Evolutionary conservation across 2,888 invertebrate genomes (phyloP).

Genomic region (Patella ulyssiponensis): DNA sequence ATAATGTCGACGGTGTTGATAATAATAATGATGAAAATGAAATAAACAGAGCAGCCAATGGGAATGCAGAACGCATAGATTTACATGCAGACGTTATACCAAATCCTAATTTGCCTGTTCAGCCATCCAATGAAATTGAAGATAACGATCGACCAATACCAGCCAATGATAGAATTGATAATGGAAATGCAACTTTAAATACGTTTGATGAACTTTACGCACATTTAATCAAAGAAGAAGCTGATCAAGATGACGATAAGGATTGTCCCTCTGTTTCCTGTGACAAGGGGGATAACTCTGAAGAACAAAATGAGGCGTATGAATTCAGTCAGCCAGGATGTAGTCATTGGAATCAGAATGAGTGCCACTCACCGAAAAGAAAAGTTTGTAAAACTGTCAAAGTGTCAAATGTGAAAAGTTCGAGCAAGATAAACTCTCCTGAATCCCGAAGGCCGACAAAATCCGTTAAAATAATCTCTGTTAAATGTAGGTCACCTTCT

Average conservation of each 20-base stretch:
- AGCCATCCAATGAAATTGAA: conserved; percentile 22
- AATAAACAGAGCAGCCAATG: conserved; percentile 20
- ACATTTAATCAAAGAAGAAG: too few relatives aligned
- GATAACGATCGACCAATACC: neutral
- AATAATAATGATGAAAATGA: conserved; percentile 31
- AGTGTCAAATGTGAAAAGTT: neutral
- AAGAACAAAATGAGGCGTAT: neutral
- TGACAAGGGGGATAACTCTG: too few relatives aligned
- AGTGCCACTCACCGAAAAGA: neutral
- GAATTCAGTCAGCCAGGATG: neutral
- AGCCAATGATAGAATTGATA: neutral
- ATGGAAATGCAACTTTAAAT: neutral
- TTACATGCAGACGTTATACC: too few relatives aligned
- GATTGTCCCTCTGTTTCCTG: too few relatives aligned
- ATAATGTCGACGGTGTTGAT: conserved; percentile 19
- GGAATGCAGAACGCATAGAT: conserved; percentile 8
- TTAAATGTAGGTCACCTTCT: neutral
- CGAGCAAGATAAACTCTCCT: neutral
- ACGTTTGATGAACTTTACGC: neutral
- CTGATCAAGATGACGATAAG: too few relatives aligned
- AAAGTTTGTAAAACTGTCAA: neutral
- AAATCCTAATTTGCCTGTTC: neutral
- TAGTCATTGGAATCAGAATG: neutral
- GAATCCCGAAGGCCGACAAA: neutral
- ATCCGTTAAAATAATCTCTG: neutral